Percentiles rank a stretch among this genome's conserved stretches.
These are phyloP conservation scores for Zophobas morio DNA, from an alignment of 1,140 invertebrate genomes.

Conservation along the genomic window DNA sequence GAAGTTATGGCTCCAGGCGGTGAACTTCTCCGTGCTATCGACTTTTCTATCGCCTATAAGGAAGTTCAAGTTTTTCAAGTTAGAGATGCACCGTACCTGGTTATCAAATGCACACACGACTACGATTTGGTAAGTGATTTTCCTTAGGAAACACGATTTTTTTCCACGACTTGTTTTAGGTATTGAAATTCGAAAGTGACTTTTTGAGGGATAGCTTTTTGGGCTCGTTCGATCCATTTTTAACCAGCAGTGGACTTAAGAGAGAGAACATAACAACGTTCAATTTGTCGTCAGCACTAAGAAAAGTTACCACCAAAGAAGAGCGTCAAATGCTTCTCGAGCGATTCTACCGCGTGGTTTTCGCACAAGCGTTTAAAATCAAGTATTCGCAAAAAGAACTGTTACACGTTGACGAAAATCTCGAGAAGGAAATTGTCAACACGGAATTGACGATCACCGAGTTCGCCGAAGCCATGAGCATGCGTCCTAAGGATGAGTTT, in stretches of 20 bases:
- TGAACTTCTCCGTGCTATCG: conserved; percentile 57
- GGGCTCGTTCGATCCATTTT: conserved; percentile 64
- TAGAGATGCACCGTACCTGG: conserved; percentile 69
- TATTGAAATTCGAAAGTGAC: conserved; percentile 59
- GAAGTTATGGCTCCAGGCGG: conserved; percentile 78
- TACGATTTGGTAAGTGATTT: conserved; percentile 70
- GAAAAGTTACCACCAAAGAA: conserved; percentile 68
- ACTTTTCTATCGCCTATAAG: conserved; percentile 50
- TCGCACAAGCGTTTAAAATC: conserved; percentile 70
- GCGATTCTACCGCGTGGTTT: conserved; percentile 72
- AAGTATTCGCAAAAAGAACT: conserved; percentile 67
- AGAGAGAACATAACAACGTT: conserved; percentile 45
- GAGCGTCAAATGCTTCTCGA: conserved; percentile 69
- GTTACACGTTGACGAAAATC: conserved; percentile 65
- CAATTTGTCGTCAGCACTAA: conserved; percentile 63
- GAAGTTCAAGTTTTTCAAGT: conserved; percentile 56
- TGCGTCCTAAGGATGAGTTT: conserved; percentile 73
- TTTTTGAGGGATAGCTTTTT: conserved; percentile 65
- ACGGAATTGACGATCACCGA: conserved; percentile 72
- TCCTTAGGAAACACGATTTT: conserved; percentile 45
- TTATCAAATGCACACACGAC: conserved; percentile 73
- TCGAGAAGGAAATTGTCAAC: conserved; percentile 69
- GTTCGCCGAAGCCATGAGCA: conserved; percentile 75
- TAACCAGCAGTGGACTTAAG: conserved; percentile 53
- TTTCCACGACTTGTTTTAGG: conserved; percentile 31